These are phyloP conservation scores for Pangasius krempfi DNA, from an alignment of 2,797 vertebrate species.

Conservation along the genomic window DNA sequence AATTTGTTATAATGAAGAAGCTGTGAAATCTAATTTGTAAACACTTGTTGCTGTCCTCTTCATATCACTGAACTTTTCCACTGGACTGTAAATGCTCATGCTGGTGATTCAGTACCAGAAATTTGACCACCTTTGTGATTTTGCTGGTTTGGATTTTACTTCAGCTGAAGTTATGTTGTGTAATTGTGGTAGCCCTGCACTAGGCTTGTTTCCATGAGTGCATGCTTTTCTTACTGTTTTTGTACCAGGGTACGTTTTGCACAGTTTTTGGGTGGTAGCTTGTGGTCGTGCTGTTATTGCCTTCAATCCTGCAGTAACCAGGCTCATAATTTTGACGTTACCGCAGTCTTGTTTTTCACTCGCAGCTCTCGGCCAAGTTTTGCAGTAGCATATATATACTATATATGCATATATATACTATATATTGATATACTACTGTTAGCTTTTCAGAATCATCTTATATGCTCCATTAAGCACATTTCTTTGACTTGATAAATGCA, in stretches of 20 bases:
- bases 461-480: background rate
- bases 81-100: background rate
- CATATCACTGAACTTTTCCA: background rate
- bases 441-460: background rate
- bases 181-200: background rate
- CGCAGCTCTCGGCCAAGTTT: background rate
- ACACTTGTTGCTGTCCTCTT: background rate
- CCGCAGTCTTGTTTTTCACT: background rate
- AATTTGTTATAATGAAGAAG: background rate
- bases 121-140: conserved; percentile 2
- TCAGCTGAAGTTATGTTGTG: background rate
- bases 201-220: background rate
- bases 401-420: too few relatives aligned
- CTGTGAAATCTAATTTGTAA: background rate
- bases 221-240: background rate
- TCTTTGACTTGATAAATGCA: background rate
- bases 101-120: background rate
- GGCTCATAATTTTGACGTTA: conserved; percentile 17
- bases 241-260: conserved; percentile 2
- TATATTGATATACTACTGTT: background rate
- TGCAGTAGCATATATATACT: too few relatives aligned
- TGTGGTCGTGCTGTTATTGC: conserved; percentile 7
- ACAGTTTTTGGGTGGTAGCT: conserved; percentile 19
- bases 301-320: conserved; percentile 3
- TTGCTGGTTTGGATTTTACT: background rate